A percentile compares a stretch with the other conserved stretches of the same genome.
These are phyloP conservation scores for Atta cephalotes DNA, from an alignment of 1,140 invertebrate species.

Conservation along the genomic window DNA sequence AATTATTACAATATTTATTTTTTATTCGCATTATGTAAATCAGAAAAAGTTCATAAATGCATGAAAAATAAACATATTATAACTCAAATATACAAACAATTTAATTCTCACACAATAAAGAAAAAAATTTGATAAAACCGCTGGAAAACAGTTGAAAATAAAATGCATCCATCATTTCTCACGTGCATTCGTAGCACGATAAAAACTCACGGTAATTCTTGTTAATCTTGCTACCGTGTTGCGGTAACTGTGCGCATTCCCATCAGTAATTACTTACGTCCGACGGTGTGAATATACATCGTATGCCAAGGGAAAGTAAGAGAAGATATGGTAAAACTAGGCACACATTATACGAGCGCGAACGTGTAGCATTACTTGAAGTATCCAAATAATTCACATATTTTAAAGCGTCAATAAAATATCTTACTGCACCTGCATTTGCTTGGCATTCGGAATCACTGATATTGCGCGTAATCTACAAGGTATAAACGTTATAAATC, in stretches of 20 bases:
- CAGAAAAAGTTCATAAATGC: background rate
- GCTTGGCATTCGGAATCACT: background rate
- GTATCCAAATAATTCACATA: background rate
- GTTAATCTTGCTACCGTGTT: constrained; percentile 55
- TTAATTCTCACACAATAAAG: background rate
- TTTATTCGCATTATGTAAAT: background rate
- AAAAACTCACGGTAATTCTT: constrained; percentile 61
- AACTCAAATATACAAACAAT: constrained; percentile 8
- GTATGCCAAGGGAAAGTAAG: constrained; percentile 32
- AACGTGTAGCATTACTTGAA: background rate
- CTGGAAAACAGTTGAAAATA: background rate
- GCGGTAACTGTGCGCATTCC: constrained; percentile 55
- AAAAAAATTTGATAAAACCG: background rate
- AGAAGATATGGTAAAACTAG: constrained; percentile 38
- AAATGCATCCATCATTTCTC: constrained; percentile 19
- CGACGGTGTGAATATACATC: constrained; percentile 36
- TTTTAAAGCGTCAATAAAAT: constrained; percentile 20
- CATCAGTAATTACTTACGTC: constrained; percentile 58
- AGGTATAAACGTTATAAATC: too few species aligned
- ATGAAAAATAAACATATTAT: too few species aligned
- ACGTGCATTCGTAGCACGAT: background rate
- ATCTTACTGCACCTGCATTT: background rate
- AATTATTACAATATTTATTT: background rate
- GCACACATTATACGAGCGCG: constrained; percentile 14
- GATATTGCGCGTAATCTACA: background rate